Conservation (phyloP, 2,797 vertebrate genomes). For the Macrochelys suwanniensis region DNA sequence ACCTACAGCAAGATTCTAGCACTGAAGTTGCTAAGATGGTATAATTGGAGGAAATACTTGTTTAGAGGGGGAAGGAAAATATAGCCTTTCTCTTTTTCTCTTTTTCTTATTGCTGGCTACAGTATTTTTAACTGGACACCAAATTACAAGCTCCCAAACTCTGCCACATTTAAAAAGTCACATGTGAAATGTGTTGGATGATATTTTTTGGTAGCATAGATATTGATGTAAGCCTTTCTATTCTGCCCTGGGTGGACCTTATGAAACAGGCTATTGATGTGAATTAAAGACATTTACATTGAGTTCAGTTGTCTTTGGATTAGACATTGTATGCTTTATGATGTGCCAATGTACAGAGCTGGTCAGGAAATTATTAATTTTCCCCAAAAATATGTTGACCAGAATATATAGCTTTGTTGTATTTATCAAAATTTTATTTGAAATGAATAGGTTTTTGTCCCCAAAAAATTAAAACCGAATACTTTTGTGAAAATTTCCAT, state of each 20-base stretch:
- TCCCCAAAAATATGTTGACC: rapidly evolving
- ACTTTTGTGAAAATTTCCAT: not conserved
- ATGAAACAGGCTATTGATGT: not conserved
- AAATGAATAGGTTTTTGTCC: not conserved
- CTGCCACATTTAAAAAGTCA: not conserved
- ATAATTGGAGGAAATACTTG: not conserved
- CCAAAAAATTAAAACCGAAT: not conserved
- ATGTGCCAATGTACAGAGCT: not conserved
- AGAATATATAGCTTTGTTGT: not conserved
- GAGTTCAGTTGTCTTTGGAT: not conserved
- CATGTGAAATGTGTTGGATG: not conserved
- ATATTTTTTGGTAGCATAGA: not conserved
- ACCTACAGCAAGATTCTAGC: not conserved
- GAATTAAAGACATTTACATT: not conserved
- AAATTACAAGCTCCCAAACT: not conserved
- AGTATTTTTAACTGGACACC: not conserved
- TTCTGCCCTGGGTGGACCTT: not conserved
- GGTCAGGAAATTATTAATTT: not conserved
- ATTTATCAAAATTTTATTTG: not conserved
- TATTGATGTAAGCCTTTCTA: not conserved
- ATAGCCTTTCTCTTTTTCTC: rapidly evolving
- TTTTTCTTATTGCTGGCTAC: not conserved
- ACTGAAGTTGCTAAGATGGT: not conserved
- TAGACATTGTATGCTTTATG: not conserved
- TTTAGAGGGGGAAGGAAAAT: not conserved